phyloP scores from a whole-genome alignment of 2,113 vertebrate species.

The Albula glossodonta region DNA sequence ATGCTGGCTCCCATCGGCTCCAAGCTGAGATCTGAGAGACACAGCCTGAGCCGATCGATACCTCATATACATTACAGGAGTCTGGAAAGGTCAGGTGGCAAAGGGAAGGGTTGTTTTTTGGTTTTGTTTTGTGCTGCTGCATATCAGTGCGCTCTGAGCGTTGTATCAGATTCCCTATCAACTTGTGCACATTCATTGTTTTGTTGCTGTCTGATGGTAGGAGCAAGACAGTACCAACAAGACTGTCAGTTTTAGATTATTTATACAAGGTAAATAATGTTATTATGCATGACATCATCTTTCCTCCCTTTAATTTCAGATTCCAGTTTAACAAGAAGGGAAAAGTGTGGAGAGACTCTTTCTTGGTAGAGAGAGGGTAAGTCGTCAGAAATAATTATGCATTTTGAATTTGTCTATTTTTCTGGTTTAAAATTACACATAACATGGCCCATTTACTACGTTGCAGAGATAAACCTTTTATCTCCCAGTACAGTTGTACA shows the following conservation, averaged over 20 bases:
- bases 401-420: conserved; percentile 20
- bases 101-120: conserved; percentile 12
- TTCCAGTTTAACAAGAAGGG: conserved; percentile 89
- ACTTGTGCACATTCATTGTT: neutral
- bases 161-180: too few relatives aligned
- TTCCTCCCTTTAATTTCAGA: conserved; percentile 61
- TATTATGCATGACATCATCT: conserved; percentile 12
- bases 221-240: neutral
- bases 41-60: conserved; percentile 39
- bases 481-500: neutral
- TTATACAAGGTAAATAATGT: conserved; percentile 18
- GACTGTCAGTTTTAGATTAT: neutral
- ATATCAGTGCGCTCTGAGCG: neutral
- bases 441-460: neutral
- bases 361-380: conserved; percentile 97
- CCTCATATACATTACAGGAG: conserved; percentile 37
- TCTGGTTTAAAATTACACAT: neutral
- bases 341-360: conserved; percentile 92
- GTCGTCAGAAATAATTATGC: neutral
- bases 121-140: conserved; percentile 21
- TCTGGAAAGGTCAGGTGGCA: conserved; percentile 37
- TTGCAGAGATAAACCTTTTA: neutral
- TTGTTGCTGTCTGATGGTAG: neutral
- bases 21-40: conserved; percentile 11
- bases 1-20: neutral